These are phyloP conservation scores for Spondyliosoma cantharus DNA, from an alignment of 2,797 vertebrate species.

Conservation along the genomic window DNA sequence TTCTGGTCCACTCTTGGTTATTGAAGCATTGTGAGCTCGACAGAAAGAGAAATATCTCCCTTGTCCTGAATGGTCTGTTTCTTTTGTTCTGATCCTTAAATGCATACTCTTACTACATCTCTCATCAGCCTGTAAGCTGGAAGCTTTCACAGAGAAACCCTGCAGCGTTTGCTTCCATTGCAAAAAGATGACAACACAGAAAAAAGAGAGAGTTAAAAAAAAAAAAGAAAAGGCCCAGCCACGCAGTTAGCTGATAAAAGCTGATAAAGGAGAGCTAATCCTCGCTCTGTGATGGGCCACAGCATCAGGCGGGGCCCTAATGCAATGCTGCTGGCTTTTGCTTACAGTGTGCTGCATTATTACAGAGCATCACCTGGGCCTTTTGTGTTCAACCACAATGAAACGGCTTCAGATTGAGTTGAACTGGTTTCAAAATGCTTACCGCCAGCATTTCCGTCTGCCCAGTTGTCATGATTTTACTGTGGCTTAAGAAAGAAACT, in stretches of 20 bases:
- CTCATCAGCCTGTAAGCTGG: slow-evolving; percentile 27
- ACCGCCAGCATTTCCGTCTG: slow-evolving; percentile 1
- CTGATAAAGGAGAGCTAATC: slow-evolving; percentile 80
- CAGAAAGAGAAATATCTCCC: background rate
- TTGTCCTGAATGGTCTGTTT: slow-evolving; percentile 17
- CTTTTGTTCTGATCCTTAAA: slow-evolving; percentile 47
- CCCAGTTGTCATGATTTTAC: too few relatives aligned
- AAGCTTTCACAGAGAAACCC: slow-evolving; percentile 52
- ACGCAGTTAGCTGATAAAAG: slow-evolving; percentile 74
- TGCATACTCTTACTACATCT: slow-evolving; percentile 14
- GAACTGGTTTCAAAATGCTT: slow-evolving; percentile 51
- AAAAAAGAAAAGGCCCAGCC: slow-evolving; percentile 71
- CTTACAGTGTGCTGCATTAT: slow-evolving; percentile 51
- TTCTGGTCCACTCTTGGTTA: slow-evolving; percentile 11
- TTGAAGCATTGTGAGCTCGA: slow-evolving; percentile 14
- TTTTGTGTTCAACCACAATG: slow-evolving; percentile 67
- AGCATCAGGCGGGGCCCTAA: slow-evolving; percentile 37
- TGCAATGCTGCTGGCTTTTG: slow-evolving; percentile 49
- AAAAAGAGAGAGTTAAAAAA: slow-evolving; percentile 60
- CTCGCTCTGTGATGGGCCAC: slow-evolving; percentile 62
- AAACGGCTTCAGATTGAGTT: slow-evolving; percentile 38
- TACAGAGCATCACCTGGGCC: slow-evolving; percentile 64
- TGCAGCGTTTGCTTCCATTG: slow-evolving; percentile 66
- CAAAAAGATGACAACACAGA: slow-evolving; percentile 72
- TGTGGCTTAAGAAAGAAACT: background rate